phyloP scores from a whole-genome alignment of 2,797 vertebrate genomes.

The Peromyscus nudipes region DNA sequence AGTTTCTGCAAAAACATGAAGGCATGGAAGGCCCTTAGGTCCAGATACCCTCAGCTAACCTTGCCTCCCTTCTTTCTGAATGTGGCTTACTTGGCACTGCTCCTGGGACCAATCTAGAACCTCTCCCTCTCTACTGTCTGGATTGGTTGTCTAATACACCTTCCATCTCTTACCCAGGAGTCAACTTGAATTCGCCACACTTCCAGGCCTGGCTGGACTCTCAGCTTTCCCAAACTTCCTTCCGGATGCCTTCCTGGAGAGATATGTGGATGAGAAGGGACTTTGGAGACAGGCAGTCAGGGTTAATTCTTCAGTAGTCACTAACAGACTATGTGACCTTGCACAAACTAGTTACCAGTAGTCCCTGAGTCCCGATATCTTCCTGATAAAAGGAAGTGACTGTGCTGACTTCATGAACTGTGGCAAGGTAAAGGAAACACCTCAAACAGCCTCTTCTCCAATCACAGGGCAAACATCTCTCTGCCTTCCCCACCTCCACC shows the following conservation, averaged over 20 bases:
- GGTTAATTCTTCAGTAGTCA: not conserved
- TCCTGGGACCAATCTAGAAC: not conserved
- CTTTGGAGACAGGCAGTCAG: not conserved
- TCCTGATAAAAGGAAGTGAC: not conserved
- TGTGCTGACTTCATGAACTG: not conserved
- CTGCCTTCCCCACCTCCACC: not conserved
- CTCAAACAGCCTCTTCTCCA: not conserved
- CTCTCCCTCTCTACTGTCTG: not conserved
- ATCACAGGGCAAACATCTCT: not conserved
- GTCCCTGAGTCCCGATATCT: not conserved
- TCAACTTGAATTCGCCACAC: not conserved
- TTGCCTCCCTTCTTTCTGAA: not conserved
- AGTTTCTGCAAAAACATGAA: not conserved
- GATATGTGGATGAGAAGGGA: not conserved
- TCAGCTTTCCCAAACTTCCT: constrained; percentile 8
- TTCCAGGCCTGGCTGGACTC: not conserved
- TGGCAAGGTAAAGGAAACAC: not conserved
- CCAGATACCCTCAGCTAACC: not conserved
- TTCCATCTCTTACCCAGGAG: not conserved
- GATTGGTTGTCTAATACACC: not conserved
- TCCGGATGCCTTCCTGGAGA: not conserved
- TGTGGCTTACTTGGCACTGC: not conserved
- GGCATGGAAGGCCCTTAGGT: not conserved
- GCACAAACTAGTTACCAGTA: not conserved
- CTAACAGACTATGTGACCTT: not conserved